Base-by-base conservation (phyloP, 2,888 invertebrate species). In the Subacronicta megacephala region DNA sequence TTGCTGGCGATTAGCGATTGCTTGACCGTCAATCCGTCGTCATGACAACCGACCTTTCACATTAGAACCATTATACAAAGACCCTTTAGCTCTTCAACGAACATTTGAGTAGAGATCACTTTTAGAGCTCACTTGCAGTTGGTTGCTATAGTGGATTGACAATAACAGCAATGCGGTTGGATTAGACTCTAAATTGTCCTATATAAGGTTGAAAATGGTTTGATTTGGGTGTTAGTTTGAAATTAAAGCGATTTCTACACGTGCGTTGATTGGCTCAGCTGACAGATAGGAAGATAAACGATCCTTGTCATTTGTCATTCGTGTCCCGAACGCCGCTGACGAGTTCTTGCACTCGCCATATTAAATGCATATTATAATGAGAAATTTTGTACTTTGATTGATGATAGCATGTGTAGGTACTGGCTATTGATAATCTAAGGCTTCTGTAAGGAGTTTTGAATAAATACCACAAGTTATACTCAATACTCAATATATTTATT, bases 281-380 rank as follows among this genome's bases (percentile, higher is more conserved):
- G 93, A 93, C 93, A 92, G 91, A 90, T 91, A 90, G 87, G 92
- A 92, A 92, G 93, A 93, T 92, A 89, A 89, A 93, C 82, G 90
- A 90, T 89, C 85, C 78, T 72, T 82, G 90, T 90, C 93, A 91
- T 93, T 93, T 92, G 92, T 93, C 93, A 90, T 89, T 88, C 81
- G 85, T 83, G 84, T 87, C 85, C 85, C 78, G 67, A 55, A 62
- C 61, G 70, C 36, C 41, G 43, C 52, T 83, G 85, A 84, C 81
- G 85, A 86, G 84, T 79, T 85, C 84, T 83, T 86, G 89, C 85
- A 87, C 80, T 88, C 83, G 83, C 85, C 87, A 89, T 89, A 88
- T 90, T 90, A 90, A 91, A 92, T 90, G 87, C 85, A 89, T 83
- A 85, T 84, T 82, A 87, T 90, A 88, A 92, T 89, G 87, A 88